Conservation (phyloP, 2,797 vertebrate genomes). For the Sylvia borin region DNA sequence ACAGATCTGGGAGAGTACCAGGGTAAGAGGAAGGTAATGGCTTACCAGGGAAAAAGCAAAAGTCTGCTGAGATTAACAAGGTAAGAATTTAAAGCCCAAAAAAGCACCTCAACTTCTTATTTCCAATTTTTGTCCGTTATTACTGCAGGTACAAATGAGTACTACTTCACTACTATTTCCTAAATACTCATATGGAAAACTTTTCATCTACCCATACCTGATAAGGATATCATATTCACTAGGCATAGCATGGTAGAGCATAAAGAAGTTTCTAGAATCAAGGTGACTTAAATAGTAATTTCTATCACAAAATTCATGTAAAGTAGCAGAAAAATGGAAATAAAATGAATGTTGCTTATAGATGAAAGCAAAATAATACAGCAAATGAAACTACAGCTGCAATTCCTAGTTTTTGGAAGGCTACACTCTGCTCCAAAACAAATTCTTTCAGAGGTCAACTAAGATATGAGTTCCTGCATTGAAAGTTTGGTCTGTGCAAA, state of each 20-base stretch:
- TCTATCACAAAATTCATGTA: neutral
- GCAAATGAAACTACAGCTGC: neutral
- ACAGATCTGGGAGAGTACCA: neutral
- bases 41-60: neutral
- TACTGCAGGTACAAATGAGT: neutral
- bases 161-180: neutral
- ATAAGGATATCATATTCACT: neutral
- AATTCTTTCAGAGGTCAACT: neutral
- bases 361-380: neutral
- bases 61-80: neutral
- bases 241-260: neutral
- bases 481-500: neutral
- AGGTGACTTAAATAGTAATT: neutral
- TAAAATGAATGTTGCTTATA: neutral
- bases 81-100: neutral
- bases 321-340: neutral
- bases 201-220: neutral
- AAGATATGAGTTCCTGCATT: neutral
- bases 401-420: neutral
- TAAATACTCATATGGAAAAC: neutral
- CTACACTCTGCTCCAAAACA: neutral
- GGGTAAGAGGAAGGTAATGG: neutral
- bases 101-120: neutral
- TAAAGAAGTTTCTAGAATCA: neutral
- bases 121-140: neutral